Base-by-base conservation (phyloP, 1,140 invertebrate genomes). In the Papilio polytes region DNA sequence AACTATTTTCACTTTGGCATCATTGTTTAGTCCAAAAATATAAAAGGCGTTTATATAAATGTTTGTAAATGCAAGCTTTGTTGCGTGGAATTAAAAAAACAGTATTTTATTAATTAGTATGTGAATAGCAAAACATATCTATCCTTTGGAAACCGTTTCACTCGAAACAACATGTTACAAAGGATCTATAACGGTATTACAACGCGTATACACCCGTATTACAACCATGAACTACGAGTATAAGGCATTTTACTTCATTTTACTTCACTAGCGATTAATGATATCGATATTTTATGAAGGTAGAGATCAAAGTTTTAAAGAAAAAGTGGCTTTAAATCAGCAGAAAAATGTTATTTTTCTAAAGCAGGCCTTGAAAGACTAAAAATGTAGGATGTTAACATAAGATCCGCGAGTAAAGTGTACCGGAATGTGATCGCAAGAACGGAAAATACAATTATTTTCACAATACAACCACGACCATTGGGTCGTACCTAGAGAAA, bases 381-480 rank as follows among this genome's bases (percentile, higher is more conserved):
- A 36, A 70, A 70, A 70, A 70, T 36, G 12, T 13, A 70, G 36
- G 63, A 31, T 31, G 63, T 70, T 70, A 36, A 18, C 63, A 70
- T 70, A 70, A 70, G 22, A 70, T 70, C 13, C 63, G 26, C 26
- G 12, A 70, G 63, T 18, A 70, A 70, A 70, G 12, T 70, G 26
- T 70, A 31, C 63, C 26, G 63, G 22, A 70, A 18, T 70, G 22
- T 70, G 36, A 70, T 70, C 9, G 63, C 26, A 31, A 70, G 13
- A 31, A 31, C 26, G 63, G 13, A 70, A 70, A 31, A 36, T 70
- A 70, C n/a, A n/a, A n/a, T n/a, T n/a, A n/a, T n/a, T n/a, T n/a
- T n/a, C n/a, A n/a, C n/a, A n/a, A n/a, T n/a, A n/a, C n/a, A n/a
- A n/a, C n/a, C n/a, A n/a, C n/a, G n/a, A n/a, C n/a, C n/a, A 70